Evolutionary conservation across 2,888 invertebrate species (phyloP).

Genomic region (Exocentrus adspersus): DNA sequence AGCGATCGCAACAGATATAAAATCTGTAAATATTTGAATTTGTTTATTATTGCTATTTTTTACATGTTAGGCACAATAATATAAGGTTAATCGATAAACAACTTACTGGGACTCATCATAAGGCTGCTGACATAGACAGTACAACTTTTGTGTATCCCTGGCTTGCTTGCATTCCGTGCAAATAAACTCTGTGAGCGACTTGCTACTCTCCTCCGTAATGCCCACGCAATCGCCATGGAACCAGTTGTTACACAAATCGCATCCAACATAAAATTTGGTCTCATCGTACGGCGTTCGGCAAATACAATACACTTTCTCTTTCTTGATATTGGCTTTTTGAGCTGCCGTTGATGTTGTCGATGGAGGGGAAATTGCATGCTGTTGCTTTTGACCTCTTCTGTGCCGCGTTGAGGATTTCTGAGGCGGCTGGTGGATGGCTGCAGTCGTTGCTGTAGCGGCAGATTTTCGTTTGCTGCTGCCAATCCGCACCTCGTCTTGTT

Average conservation of each 20-base stretch:
- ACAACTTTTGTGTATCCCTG: slow-evolving; percentile 89
- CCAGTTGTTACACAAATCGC: slow-evolving; percentile 98
- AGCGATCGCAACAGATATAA: slow-evolving; percentile 98
- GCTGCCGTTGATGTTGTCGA: slow-evolving; percentile 10
- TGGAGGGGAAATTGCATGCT: slow-evolving; percentile 32
- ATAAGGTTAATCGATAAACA: background rate
- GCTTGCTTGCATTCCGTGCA: slow-evolving; percentile 88
- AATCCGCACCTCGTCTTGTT: slow-evolving; percentile 68
- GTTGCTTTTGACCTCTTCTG: slow-evolving; percentile 41
- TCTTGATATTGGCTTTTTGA: slow-evolving; percentile 30
- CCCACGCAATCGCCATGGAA: slow-evolving; percentile 98
- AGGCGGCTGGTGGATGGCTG: slow-evolving; percentile 49
- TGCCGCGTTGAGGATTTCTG: slow-evolving; percentile 39
- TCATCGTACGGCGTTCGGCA: slow-evolving; percentile 96
- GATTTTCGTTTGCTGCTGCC: slow-evolving; percentile 69
- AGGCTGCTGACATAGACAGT: slow-evolving; percentile 95
- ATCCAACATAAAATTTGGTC: slow-evolving; percentile 97
- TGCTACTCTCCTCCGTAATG: slow-evolving; percentile 91
- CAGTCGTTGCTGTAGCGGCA: slow-evolving; percentile 62
- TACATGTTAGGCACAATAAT: background rate
- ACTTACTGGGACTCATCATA: slow-evolving; percentile 97
- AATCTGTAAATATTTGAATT: slow-evolving; percentile 72
- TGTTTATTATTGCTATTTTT: too few relatives aligned
- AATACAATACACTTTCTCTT: slow-evolving; percentile 68
- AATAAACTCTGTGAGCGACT: slow-evolving; percentile 88